phyloP scores from a whole-genome alignment of 2,797 vertebrate genomes.

The Sus cebifrons region DNA sequence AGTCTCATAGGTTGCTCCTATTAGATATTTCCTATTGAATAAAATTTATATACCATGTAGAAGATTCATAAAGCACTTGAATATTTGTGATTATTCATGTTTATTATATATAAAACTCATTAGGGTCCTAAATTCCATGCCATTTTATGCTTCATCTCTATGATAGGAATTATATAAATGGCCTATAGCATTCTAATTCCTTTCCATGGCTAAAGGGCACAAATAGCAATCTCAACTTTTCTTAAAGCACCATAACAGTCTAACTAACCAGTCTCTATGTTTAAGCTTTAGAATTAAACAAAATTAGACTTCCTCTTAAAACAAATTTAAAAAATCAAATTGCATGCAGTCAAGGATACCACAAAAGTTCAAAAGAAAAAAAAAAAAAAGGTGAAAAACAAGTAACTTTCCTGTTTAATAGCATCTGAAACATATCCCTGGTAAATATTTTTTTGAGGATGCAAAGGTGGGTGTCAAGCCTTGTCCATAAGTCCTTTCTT shows the following conservation, averaged over 20 bases:
- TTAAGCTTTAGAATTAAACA: slow-evolving; percentile 53
- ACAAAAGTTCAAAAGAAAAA: slow-evolving; percentile 51
- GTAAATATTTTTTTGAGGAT: not conserved
- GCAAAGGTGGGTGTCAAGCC: not conserved
- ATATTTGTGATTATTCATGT: slow-evolving; percentile 20
- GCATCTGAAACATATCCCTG: slow-evolving; percentile 31
- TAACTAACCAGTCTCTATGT: not conserved
- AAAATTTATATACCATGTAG: not conserved
- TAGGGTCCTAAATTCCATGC: not conserved
- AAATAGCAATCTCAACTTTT: slow-evolving; percentile 36
- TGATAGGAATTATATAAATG: not conserved
- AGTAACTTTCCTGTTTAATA: slow-evolving; percentile 50
- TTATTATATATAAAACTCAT: not conserved
- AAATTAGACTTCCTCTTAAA: slow-evolving; percentile 58
- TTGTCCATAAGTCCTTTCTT: not conserved
- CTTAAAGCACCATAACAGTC: not conserved
- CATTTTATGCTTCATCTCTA: not conserved
- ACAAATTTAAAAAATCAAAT: slow-evolving; percentile 52
- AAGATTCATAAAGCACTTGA: slow-evolving; percentile 1
- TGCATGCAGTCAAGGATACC: not conserved
- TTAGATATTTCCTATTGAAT: not conserved
- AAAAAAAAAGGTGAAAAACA: slow-evolving; percentile 13
- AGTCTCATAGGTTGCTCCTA: not conserved
- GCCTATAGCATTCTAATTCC: not conserved
- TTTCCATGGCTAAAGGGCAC: slow-evolving; percentile 40